A percentile compares a stretch with the other conserved stretches of the same genome.
Conservation (phyloP, 2,888 invertebrate genomes). For the Volucella inanis region DNA sequence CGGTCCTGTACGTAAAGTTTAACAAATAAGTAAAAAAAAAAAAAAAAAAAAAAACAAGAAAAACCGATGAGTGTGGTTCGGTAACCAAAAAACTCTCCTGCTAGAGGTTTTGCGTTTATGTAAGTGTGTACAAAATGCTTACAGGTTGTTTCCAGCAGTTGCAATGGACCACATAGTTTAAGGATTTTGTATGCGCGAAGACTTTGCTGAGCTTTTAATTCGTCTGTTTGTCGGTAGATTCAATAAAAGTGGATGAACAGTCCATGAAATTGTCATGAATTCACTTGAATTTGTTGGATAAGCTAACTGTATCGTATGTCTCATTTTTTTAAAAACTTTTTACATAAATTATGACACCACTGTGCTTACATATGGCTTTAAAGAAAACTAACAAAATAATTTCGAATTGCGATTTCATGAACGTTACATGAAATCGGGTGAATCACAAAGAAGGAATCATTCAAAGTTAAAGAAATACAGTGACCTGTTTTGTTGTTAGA, state of each 20-base stretch:
- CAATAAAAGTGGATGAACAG: constrained; percentile 26
- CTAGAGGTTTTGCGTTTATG: neutral
- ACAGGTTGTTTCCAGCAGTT: constrained; percentile 74
- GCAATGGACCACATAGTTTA: constrained; percentile 49
- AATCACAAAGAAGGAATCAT: no score
- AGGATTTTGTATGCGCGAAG: constrained; percentile 36
- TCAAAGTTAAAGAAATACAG: no score
- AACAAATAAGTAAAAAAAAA: neutral
- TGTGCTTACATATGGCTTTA: no score
- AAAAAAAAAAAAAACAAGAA: neutral
- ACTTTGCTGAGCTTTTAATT: constrained; percentile 40
- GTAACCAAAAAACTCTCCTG: constrained; percentile 10
- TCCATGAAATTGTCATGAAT: neutral
- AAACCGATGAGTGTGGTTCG: constrained; percentile 10
- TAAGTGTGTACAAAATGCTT: constrained; percentile 71
- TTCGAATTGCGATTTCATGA: no score
- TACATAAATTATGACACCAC: no score
- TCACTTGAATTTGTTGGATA: neutral
- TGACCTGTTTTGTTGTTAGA: no score
- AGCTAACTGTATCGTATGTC: no score
- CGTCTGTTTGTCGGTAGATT: constrained; percentile 8
- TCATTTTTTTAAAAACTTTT: no score
- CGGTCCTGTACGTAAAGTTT: neutral
- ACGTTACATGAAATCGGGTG: no score
- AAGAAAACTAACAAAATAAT: no score